phyloP scores from a whole-genome alignment of 2,888 invertebrate species.

The Heliconius erato region DNA sequence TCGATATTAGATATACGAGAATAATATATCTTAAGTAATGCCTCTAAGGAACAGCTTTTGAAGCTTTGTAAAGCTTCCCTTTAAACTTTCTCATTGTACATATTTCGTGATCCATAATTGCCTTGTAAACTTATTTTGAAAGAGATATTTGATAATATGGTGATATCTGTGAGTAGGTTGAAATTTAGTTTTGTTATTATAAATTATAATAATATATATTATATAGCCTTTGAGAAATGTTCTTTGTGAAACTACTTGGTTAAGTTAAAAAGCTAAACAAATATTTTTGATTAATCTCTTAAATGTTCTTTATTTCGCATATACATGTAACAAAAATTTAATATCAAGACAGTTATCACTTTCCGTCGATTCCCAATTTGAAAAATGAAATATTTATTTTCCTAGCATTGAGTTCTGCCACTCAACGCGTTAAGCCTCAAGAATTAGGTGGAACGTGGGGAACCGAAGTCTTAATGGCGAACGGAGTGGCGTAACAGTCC shows the following conservation, averaged over 20 bases:
- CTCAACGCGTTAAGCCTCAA: too few species aligned
- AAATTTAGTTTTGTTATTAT: constrained; percentile 1
- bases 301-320: too few species aligned
- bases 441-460: too few species aligned
- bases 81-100: constrained; percentile 13
- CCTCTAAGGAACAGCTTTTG: not conserved
- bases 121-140: not conserved
- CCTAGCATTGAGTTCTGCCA: too few species aligned
- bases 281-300: too few species aligned
- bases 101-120: constrained; percentile 1
- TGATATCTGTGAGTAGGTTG: not conserved
- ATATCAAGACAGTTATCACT: too few species aligned
- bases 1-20: not conserved
- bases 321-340: too few species aligned
- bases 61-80: constrained; percentile 1
- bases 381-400: too few species aligned
- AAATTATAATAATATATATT: not conserved
- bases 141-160: not conserved
- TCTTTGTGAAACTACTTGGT: not conserved
- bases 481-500: too few species aligned
- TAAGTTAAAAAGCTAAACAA: too few species aligned
- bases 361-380: too few species aligned
- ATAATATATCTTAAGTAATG: not conserved
- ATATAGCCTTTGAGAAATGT: not conserved
- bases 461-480: too few species aligned